Evolutionary conservation across 2,113 vertebrate species (phyloP).

Genomic region (Chiloscyllium plagiosum): DNA sequence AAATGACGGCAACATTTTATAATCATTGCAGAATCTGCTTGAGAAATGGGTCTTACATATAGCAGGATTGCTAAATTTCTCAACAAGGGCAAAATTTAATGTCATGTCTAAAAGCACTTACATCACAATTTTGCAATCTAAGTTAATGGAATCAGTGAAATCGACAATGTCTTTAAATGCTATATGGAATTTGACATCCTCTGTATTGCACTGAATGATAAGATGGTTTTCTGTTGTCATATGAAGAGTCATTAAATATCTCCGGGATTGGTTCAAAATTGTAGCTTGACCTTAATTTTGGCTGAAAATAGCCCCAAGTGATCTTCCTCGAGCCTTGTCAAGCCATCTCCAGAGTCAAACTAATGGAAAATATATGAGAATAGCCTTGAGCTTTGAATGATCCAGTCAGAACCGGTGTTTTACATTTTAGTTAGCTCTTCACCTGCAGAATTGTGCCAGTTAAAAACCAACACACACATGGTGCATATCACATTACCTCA

Average conservation of each 20-base stretch:
- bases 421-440: background rate
- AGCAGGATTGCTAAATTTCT: background rate
- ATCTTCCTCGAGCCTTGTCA: background rate
- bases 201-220: background rate
- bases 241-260: background rate
- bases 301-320: background rate
- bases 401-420: background rate
- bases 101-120: background rate
- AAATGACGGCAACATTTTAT: background rate
- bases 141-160: background rate
- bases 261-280: background rate
- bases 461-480: background rate
- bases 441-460: background rate
- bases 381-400: background rate
- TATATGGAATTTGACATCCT: background rate
- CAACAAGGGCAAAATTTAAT: background rate
- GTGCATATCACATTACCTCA: background rate
- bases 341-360: background rate
- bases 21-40: background rate
- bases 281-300: background rate
- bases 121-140: background rate
- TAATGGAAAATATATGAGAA: background rate
- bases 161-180: background rate
- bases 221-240: background rate
- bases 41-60: background rate